Percentiles rank a stretch among this genome's conserved stretches.
Conservation (phyloP, 2,113 vertebrate species). For the Tragulus kanchil region DNA sequence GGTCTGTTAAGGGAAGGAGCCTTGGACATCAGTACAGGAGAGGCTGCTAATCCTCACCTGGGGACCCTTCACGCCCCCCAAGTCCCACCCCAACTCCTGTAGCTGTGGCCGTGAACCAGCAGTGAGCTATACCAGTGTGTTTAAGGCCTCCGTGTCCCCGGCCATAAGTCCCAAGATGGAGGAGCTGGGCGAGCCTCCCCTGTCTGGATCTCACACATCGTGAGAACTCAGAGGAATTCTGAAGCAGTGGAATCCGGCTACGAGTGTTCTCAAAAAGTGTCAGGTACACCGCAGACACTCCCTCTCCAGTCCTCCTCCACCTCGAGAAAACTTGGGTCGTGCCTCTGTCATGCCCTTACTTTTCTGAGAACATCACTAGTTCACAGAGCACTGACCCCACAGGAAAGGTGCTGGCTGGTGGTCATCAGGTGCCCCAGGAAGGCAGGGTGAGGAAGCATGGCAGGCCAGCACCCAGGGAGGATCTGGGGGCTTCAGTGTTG, state of each 20-base stretch:
- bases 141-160: accelerated
- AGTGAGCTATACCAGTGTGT: not conserved
- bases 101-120: not conserved
- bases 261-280: accelerated
- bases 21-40: not conserved
- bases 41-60: not conserved
- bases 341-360: not conserved
- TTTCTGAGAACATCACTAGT: not conserved
- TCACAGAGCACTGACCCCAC: no score
- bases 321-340: not conserved
- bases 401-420: not conserved
- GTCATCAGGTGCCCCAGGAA: not conserved
- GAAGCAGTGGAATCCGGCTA: accelerated
- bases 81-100: not conserved
- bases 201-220: not conserved
- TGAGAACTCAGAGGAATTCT: not conserved
- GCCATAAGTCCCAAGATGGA: not conserved
- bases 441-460: accelerated
- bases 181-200: not conserved
- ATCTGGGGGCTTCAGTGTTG: no score
- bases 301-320: not conserved
- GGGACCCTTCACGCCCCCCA: accelerated
- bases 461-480: not conserved
- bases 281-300: accelerated
- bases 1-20: not conserved